A percentile compares a stretch with the other conserved stretches of the same genome.
Evolutionary conservation across 2,113 vertebrate species (phyloP).

Genomic region (Capreolus pygargus): DNA sequence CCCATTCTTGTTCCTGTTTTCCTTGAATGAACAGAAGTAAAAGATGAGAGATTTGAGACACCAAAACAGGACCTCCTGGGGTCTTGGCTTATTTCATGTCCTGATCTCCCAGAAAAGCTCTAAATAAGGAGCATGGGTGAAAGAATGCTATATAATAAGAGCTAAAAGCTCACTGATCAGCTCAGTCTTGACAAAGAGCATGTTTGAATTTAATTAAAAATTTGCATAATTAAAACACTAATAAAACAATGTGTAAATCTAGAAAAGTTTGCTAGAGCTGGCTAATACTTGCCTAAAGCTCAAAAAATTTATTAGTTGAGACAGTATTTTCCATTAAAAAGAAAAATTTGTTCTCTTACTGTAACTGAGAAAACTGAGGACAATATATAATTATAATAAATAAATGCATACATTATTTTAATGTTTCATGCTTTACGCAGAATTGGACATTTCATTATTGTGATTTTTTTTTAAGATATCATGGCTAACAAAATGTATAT

Average conservation of each 20-base stretch:
- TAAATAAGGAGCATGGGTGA: neutral
- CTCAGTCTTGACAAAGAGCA: neutral
- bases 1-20: neutral
- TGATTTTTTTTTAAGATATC: neutral
- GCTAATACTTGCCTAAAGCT: slow-evolving; percentile 39
- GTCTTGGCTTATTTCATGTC: neutral
- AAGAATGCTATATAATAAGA: neutral
- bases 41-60: neutral
- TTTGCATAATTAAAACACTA: slow-evolving; percentile 29
- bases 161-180: neutral
- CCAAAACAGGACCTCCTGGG: neutral
- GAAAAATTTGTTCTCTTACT: neutral
- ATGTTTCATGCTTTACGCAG: slow-evolving; percentile 6
- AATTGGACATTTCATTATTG: slow-evolving; percentile 27
- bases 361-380: slow-evolving; percentile 24
- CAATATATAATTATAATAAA: slow-evolving; percentile 24
- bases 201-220: neutral
- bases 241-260: slow-evolving; percentile 5
- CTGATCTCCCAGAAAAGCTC: neutral
- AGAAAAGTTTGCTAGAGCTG: slow-evolving; percentile 1
- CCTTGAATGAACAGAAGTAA: neutral
- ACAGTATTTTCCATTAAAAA: slow-evolving; percentile 17
- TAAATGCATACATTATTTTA: neutral
- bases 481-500: neutral
- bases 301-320: neutral